phyloP scores from a whole-genome alignment of 2,888 invertebrate genomes.

The Nesidiocoris tenuis region DNA sequence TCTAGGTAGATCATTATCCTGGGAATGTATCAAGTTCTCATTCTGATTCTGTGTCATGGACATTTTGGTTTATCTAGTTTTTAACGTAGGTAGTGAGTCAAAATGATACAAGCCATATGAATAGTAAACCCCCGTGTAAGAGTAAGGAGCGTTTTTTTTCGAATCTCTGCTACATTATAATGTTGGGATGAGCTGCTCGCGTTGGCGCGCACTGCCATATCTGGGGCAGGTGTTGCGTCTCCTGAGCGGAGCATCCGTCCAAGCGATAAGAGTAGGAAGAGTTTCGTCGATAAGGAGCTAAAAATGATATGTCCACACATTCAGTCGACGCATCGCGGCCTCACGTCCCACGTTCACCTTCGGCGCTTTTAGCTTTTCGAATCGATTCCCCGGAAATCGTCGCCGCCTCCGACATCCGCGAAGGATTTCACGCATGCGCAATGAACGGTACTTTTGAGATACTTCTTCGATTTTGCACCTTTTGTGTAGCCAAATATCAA shows the following conservation, averaged over 20 bases:
- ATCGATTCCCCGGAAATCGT: neutral
- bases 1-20: too few species aligned
- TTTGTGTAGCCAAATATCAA: too few species aligned
- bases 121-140: too few species aligned
- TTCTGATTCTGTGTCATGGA: too few species aligned
- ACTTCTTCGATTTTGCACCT: too few species aligned
- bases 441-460: neutral
- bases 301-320: neutral
- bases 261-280: neutral
- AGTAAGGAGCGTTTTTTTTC: too few species aligned
- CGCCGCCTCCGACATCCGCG: neutral
- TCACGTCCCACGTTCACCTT: neutral
- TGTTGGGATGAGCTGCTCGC: neutral
- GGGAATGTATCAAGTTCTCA: too few species aligned
- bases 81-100: too few species aligned
- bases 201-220: neutral
- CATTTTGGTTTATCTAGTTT: too few species aligned
- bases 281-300: neutral
- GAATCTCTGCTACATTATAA: too few species aligned
- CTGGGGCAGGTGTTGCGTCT: neutral
- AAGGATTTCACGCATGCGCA: neutral
- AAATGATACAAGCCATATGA: too few species aligned
- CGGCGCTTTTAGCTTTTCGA: neutral
- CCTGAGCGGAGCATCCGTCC: neutral
- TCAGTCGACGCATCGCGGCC: too few species aligned